Conservation (phyloP, 2,888 invertebrate species). For the Neelides folsomi region DNA sequence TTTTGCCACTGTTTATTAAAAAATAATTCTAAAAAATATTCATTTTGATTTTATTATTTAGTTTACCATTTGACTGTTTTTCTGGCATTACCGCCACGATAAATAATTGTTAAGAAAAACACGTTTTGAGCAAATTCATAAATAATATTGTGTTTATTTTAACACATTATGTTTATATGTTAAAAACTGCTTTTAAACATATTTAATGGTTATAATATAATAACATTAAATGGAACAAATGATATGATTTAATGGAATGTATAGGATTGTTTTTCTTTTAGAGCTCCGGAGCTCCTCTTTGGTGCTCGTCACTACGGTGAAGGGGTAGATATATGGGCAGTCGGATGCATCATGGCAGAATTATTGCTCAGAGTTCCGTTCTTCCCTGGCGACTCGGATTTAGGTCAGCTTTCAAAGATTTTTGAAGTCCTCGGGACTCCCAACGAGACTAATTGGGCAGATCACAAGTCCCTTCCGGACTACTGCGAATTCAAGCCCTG, state of each 20-base stretch:
- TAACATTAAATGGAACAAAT: not conserved
- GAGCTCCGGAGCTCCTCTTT: conserved; percentile 84
- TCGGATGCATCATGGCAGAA: conserved; percentile 95
- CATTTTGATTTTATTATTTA: too few relatives aligned
- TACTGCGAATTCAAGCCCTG: conserved; percentile 83
- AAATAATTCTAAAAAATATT: too few relatives aligned
- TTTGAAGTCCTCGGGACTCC: conserved; percentile 93
- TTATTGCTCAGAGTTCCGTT: conserved; percentile 79
- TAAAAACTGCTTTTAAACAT: too few relatives aligned
- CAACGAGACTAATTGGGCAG: conserved; percentile 81
- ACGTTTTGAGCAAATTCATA: too few relatives aligned
- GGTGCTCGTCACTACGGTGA: conserved; percentile 90
- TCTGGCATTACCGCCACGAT: too few relatives aligned
- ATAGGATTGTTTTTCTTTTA: conserved; percentile 33
- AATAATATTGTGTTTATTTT: too few relatives aligned
- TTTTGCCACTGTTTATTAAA: too few relatives aligned
- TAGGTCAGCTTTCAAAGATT: conserved; percentile 90
- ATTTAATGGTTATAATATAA: too few relatives aligned
- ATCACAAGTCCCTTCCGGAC: conserved; percentile 49
- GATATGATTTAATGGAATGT: not conserved
- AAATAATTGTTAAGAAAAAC: too few relatives aligned
- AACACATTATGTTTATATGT: too few relatives aligned
- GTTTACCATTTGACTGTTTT: too few relatives aligned
- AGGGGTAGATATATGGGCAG: conserved; percentile 97
- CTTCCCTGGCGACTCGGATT: conserved; percentile 89